Evolutionary conservation across 2,888 invertebrate genomes (phyloP), one percentile per base, ranked within the genome.

Genomic region (Catonia carolina): DNA sequence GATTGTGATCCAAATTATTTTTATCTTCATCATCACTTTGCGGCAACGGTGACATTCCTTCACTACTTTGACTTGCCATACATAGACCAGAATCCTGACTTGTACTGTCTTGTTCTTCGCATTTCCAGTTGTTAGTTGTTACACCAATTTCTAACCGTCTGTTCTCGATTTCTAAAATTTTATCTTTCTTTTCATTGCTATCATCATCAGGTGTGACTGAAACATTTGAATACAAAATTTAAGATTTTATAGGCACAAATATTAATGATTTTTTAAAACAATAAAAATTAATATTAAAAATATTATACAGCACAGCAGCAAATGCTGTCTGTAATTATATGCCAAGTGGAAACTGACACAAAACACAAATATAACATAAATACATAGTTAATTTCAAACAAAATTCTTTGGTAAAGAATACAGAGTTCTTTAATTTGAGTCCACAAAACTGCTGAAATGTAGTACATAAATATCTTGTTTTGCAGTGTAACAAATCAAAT

Each of bases 51-150:
- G 57, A 57, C 37, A 57, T 41, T 1, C 57, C 57, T 35, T 57
- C 57, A 41, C 57, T 57, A 20, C 47, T 53, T 12, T 41, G 57
- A 17, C 42, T 42, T 12, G 42, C 42, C 42, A 42, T 42, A 33
- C 57, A 57, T 7, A 57, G 39, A 7, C 57, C 57, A 14, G 57
- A 57, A 15, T 57, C 57, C 33, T 57, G 57, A 15, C 57, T 57
- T n/a, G 57, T 39, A 14, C 41, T 53, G 48, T 57, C 57, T 39
- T 57, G 57, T 22, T 57, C 57, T 14, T 36, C 37, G 20, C 39
- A 36, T 23, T 37, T 17, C 23, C 23, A 37, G 14, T n/a, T 37
- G 14, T 36, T 23, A 10, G 36, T 35, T 14, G 37, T 22, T 6
- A 14, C 41, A 37, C 12, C 12, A 5, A n/a, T 37, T 20, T 20